phyloP scores from a whole-genome alignment of 1,140 invertebrate genomes.

The Microplitis mediator region DNA sequence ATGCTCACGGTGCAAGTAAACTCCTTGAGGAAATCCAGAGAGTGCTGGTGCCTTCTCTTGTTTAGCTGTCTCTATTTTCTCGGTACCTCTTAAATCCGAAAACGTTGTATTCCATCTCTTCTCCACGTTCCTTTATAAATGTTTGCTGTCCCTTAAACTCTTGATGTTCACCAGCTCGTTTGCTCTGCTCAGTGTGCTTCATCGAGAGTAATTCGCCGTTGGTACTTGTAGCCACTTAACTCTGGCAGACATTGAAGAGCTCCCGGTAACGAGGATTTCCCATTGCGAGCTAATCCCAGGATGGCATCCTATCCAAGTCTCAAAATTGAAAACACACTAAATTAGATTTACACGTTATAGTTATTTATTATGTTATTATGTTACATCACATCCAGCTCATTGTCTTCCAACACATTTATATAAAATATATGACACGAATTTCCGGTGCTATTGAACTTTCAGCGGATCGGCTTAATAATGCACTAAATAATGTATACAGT shows the following conservation, averaged over 20 bases:
- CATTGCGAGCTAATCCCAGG: neutral
- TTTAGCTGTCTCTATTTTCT: neutral
- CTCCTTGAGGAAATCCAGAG: neutral
- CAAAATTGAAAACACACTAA: too few relatives aligned
- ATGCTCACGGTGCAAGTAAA: neutral
- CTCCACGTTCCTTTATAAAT: too few relatives aligned
- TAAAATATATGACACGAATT: too few relatives aligned
- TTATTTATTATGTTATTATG: too few relatives aligned
- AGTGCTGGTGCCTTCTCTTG: neutral
- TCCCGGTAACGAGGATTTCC: neutral
- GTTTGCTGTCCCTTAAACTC: neutral
- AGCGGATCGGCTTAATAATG: neutral
- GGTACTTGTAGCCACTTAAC: slow-evolving; percentile 28
- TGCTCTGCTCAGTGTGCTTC: slow-evolving; percentile 11
- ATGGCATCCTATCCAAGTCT: neutral
- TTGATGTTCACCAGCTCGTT: neutral
- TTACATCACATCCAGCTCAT: too few relatives aligned
- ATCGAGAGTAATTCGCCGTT: slow-evolving; percentile 31
- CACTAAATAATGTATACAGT: slow-evolving; percentile 1
- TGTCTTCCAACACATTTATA: too few relatives aligned
- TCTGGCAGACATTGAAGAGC: slow-evolving; percentile 16
- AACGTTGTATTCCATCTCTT: too few relatives aligned
- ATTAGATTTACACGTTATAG: too few relatives aligned
- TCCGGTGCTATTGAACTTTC: too few relatives aligned
- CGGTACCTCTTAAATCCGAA: too few relatives aligned